phyloP scores from a whole-genome alignment of 2,888 invertebrate species.

The Parthenolecanium corni region DNA sequence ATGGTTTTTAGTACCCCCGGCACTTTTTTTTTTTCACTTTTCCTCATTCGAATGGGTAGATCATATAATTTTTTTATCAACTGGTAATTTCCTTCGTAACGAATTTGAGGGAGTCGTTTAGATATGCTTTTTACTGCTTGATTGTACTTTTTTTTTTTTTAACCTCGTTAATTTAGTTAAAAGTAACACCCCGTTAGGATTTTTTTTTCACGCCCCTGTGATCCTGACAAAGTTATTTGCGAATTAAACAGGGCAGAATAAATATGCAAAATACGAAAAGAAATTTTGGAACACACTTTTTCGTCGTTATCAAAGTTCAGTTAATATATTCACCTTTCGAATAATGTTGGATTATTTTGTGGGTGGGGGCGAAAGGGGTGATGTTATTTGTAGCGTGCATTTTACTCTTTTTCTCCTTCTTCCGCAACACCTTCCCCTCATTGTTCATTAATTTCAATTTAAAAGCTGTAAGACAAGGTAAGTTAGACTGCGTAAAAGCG shows the following conservation, averaged over 20 bases:
- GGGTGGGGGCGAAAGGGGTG: no score
- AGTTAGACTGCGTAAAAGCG: no score
- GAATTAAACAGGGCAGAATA: constrained; percentile 6
- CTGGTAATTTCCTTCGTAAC: background rate
- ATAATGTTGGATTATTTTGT: background rate
- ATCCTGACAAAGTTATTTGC: background rate
- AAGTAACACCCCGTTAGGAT: background rate
- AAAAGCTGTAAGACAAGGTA: constrained; percentile 9
- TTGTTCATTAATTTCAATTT: constrained; percentile 22
- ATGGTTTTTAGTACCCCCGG: background rate
- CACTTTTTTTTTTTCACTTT: background rate
- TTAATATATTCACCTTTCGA: constrained; percentile 21
- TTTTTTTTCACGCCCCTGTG: constrained; percentile 11
- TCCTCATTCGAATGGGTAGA: background rate
- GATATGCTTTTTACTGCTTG: background rate
- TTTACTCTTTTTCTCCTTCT: background rate
- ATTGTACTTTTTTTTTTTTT: background rate
- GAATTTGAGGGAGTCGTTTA: background rate
- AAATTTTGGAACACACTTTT: background rate
- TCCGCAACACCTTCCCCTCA: constrained; percentile 1
- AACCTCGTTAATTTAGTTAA: constrained; percentile 13
- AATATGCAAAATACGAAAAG: background rate
- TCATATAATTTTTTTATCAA: background rate
- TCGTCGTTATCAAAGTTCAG: constrained; percentile 17
- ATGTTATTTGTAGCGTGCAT: constrained; percentile 10